Evolutionary conservation across 2,888 invertebrate genomes (phyloP).

Genomic region (Halocaridina rubra): DNA sequence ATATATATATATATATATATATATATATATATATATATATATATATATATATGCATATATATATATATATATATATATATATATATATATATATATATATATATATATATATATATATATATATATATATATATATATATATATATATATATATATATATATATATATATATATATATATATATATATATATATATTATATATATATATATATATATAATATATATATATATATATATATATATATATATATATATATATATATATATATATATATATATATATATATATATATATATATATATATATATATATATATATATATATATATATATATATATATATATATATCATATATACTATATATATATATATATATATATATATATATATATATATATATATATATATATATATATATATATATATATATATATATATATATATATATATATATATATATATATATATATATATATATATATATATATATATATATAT

Average conservation of each 20-base stretch:
- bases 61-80: background rate
- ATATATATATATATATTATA: conserved; percentile 11
- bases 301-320: too few relatives aligned
- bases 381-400: too few relatives aligned
- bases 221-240: background rate
- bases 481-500: too few relatives aligned
- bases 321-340: too few relatives aligned
- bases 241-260: background rate
- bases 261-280: background rate
- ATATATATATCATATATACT: too few relatives aligned
- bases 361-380: too few relatives aligned
- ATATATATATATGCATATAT: background rate
- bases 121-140: background rate
- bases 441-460: too few relatives aligned
- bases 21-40: background rate
- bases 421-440: too few relatives aligned
- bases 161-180: background rate
- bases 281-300: background rate
- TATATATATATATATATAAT: too few relatives aligned
- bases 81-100: background rate
- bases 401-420: too few relatives aligned
- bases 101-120: background rate
- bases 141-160: background rate
- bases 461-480: too few relatives aligned
- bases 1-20: background rate